Percentiles rank a stretch among this genome's conserved stretches.
These are phyloP conservation scores for Andrena haemorrhoa DNA, from an alignment of 2,888 invertebrate species.

Conservation along the genomic window DNA sequence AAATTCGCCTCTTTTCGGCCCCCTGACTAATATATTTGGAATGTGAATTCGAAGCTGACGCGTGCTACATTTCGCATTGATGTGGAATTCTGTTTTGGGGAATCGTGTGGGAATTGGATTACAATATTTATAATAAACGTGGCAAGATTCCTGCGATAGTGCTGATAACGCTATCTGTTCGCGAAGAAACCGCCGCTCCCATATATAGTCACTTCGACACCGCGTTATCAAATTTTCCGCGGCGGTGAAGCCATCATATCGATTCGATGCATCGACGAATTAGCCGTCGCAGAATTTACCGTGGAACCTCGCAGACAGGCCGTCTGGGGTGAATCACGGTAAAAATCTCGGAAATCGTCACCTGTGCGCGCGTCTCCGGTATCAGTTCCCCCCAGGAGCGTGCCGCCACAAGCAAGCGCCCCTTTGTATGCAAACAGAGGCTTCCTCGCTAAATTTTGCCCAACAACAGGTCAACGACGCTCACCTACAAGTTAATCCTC, in stretches of 20 bases:
- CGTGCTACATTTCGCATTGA: too few species aligned
- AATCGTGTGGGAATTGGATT: too few species aligned
- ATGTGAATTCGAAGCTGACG: too few species aligned
- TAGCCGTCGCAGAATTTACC: conserved; percentile 9
- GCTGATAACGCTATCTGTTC: too few species aligned
- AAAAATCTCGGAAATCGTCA: background rate
- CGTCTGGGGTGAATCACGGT: background rate
- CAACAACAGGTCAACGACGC: background rate
- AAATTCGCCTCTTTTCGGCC: too few species aligned
- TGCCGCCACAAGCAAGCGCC: background rate
- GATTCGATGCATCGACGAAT: conserved; percentile 19
- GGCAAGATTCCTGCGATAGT: too few species aligned
- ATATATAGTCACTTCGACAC: background rate
- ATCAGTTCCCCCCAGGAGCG: background rate
- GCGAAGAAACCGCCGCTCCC: background rate
- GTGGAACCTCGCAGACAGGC: background rate
- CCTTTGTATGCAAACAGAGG: background rate
- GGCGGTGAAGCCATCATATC: conserved; percentile 1
- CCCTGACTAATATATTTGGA: too few species aligned
- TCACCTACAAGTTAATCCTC: background rate
- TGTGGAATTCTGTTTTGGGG: too few species aligned
- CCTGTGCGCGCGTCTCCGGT: background rate
- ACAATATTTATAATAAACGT: too few species aligned
- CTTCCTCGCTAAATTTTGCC: background rate
- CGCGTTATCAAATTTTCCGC: background rate